Conservation (phyloP, 2,888 invertebrate genomes). For the Cerceris ruficornis region DNA sequence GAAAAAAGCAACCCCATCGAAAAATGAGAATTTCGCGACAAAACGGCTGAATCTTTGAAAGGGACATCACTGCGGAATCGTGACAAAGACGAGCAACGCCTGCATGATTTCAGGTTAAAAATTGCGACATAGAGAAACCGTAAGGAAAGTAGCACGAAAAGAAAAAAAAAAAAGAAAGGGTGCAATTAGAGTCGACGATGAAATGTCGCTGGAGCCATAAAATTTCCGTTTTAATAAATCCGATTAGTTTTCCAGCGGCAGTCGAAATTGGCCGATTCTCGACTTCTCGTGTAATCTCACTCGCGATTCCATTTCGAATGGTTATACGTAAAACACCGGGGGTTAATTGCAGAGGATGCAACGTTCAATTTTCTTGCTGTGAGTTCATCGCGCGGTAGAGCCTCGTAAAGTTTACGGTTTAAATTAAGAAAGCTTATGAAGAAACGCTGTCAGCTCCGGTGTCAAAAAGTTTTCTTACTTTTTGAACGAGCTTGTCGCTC, state of each 20-base stretch:
- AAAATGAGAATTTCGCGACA: too few species aligned
- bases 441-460: conserved; percentile 44
- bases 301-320: conserved; percentile 28
- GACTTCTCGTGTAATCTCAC: conserved; percentile 40
- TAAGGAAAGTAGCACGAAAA: not conserved
- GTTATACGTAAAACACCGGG: conserved; percentile 42
- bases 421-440: conserved; percentile 66
- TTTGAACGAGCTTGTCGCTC: conserved; percentile 28
- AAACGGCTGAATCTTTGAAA: too few species aligned
- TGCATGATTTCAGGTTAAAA: too few species aligned
- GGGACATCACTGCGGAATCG: too few species aligned
- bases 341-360: conserved; percentile 61
- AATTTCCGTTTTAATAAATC: conserved; percentile 44
- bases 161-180: not conserved
- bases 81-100: too few species aligned
- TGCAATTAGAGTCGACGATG: not conserved
- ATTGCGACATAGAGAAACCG: too few species aligned
- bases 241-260: conserved; percentile 52
- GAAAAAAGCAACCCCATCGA: too few species aligned
- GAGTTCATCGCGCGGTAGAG: conserved; percentile 6
- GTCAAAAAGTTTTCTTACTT: conserved; percentile 36
- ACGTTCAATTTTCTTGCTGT: conserved; percentile 58
- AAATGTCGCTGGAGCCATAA: not conserved
- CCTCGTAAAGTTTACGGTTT: conserved; percentile 57
- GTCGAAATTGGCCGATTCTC: conserved; percentile 52